These are phyloP conservation scores for Oreamnos americanus DNA, from an alignment of 2,113 vertebrate species.

Conservation along the genomic window DNA sequence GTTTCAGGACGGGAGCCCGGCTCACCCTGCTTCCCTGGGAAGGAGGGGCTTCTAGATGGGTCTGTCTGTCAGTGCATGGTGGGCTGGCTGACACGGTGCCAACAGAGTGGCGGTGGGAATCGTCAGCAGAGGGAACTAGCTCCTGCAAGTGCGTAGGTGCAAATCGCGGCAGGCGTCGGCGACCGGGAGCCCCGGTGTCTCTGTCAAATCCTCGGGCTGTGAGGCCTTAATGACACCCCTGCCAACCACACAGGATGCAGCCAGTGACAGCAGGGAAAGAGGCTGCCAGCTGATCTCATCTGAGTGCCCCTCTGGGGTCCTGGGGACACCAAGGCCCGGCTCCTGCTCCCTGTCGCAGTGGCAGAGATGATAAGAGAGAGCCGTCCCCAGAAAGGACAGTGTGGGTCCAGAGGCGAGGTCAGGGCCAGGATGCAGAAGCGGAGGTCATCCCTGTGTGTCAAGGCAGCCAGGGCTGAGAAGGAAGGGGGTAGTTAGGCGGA, in stretches of 20 bases:
- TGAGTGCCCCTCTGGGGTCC: not conserved
- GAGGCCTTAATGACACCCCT: conserved; percentile 51
- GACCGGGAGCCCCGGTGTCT: not conserved
- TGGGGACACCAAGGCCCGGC: not conserved
- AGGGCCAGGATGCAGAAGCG: not conserved
- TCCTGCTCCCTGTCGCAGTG: not conserved
- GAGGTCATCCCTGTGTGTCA: not conserved
- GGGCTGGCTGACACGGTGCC: not conserved
- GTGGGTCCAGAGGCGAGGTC: not conserved
- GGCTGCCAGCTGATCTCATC: conserved; percentile 42
- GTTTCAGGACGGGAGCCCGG: not conserved
- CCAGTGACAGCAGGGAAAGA: conserved; percentile 19
- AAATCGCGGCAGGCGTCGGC: conserved; percentile 12
- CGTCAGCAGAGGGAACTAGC: conserved; percentile 24
- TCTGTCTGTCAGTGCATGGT: not conserved
- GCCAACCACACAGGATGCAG: not conserved
- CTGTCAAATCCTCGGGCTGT: conserved; percentile 29
- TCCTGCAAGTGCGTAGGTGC: conserved; percentile 15
- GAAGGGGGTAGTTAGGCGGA: fast-evolving
- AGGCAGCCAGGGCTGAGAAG: not conserved
- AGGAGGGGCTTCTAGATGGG: not conserved
- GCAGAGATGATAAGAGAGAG: not conserved
- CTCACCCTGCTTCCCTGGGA: not conserved
- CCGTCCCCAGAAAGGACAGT: not conserved
- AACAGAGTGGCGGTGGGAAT: not conserved